Conservation (phyloP, 2,888 invertebrate species). For the Heterodera filipjevi region DNA sequence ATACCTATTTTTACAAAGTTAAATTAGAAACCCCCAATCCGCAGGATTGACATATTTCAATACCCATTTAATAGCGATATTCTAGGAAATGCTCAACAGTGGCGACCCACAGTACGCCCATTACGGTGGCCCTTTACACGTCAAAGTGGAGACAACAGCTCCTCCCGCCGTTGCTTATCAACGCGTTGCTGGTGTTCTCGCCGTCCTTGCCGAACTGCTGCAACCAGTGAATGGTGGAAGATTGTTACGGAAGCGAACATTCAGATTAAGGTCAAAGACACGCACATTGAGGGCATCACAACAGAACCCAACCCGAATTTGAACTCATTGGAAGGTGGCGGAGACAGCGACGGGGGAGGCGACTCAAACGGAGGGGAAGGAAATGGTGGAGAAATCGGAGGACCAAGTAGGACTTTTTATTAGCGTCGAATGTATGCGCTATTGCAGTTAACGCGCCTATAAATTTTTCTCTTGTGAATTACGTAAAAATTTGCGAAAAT, state of each 20-base stretch:
- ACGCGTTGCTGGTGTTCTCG: conserved; percentile 61
- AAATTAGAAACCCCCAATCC: too few relatives aligned
- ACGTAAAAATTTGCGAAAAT: too few relatives aligned
- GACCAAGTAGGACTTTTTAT: background rate
- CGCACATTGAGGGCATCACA: conserved; percentile 47
- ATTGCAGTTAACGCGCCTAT: too few relatives aligned
- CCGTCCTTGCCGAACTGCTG: conserved; percentile 53
- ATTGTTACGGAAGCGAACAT: background rate
- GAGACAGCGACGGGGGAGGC: conserved; percentile 26
- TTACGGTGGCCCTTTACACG: conserved; percentile 64
- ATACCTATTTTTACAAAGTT: too few relatives aligned
- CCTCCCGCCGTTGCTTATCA: conserved; percentile 62
- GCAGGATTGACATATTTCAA: conserved; percentile 10
- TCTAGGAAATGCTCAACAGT: conserved; percentile 57
- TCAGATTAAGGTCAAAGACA: conserved; percentile 46
- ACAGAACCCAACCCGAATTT: conserved; percentile 34
- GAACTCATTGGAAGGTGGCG: conserved; percentile 35
- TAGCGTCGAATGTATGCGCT: background rate
- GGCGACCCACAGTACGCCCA: conserved; percentile 65
- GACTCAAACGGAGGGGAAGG: conserved; percentile 24
- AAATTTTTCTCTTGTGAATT: too few relatives aligned
- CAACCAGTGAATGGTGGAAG: conserved; percentile 46
- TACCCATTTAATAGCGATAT: conserved; percentile 39
- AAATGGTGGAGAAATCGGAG: conserved; percentile 27
- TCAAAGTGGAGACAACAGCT: conserved; percentile 63